Conservation (phyloP, 2,888 invertebrate species). For the Acanthoscelides obtectus region DNA sequence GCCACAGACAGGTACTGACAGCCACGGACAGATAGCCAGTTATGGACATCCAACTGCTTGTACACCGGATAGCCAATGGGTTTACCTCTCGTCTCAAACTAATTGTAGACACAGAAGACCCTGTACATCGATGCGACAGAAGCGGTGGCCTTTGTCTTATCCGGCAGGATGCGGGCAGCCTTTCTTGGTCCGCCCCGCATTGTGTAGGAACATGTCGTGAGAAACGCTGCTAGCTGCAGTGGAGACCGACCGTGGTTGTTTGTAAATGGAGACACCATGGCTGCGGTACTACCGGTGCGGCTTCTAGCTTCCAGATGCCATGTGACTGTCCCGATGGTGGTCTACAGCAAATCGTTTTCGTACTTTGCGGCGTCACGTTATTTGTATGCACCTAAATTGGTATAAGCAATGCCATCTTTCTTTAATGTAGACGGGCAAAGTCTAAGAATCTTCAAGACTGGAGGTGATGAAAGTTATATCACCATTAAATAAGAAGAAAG, state of each 20-base stretch:
- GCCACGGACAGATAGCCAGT: too few relatives aligned
- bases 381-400: background rate
- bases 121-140: background rate
- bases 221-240: background rate
- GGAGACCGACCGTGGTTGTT: background rate
- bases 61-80: too few relatives aligned
- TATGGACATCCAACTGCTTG: too few relatives aligned
- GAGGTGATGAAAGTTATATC: too few relatives aligned
- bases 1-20: too few relatives aligned
- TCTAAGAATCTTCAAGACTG: too few relatives aligned
- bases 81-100: too few relatives aligned
- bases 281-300: background rate
- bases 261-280: background rate
- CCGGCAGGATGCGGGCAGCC: background rate
- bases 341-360: background rate
- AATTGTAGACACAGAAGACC: background rate
- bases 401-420: background rate
- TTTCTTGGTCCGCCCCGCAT: background rate
- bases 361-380: background rate
- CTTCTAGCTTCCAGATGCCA: background rate
- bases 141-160: background rate
- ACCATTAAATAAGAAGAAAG: too few relatives aligned
- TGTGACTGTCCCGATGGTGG: background rate
- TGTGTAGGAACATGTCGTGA: background rate
- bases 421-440: too few relatives aligned